Conservation (phyloP, 2,797 vertebrate species). For the Netta rufina region DNA sequence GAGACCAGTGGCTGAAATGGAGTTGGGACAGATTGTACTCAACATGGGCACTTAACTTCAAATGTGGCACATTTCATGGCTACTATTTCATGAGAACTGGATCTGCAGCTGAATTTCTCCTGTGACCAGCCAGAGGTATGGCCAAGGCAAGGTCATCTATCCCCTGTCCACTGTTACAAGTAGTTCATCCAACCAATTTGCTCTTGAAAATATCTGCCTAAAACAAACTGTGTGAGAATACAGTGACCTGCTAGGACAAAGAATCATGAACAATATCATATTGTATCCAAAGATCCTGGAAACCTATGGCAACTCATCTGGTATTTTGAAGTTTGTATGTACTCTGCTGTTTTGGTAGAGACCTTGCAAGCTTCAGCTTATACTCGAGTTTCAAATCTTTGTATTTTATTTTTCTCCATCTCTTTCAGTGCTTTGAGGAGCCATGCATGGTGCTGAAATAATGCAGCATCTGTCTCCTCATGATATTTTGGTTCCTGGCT, state of each 20-base stretch:
- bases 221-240: not conserved
- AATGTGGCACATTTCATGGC: not conserved
- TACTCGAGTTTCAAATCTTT: not conserved
- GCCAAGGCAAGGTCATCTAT: not conserved
- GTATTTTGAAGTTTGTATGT: slow-evolving; percentile 19
- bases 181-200: not conserved
- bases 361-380: not conserved
- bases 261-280: not conserved
- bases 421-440: not conserved
- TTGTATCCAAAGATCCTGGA: not conserved
- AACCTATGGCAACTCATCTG: not conserved
- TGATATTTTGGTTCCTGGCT: not conserved
- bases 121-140: not conserved
- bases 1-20: not conserved
- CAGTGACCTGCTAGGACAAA: not conserved
- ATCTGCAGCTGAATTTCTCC: not conserved
- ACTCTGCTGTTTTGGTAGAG: slow-evolving; percentile 22
- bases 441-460: not conserved
- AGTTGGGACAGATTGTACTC: not conserved
- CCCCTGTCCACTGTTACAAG: not conserved
- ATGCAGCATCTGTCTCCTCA: not conserved
- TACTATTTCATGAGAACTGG: not conserved
- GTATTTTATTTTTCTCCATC: not conserved
- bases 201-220: not conserved
- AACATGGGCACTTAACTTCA: not conserved